These are phyloP conservation scores for Microtus montanus DNA, from an alignment of 2,113 vertebrate species.

Conservation along the genomic window DNA sequence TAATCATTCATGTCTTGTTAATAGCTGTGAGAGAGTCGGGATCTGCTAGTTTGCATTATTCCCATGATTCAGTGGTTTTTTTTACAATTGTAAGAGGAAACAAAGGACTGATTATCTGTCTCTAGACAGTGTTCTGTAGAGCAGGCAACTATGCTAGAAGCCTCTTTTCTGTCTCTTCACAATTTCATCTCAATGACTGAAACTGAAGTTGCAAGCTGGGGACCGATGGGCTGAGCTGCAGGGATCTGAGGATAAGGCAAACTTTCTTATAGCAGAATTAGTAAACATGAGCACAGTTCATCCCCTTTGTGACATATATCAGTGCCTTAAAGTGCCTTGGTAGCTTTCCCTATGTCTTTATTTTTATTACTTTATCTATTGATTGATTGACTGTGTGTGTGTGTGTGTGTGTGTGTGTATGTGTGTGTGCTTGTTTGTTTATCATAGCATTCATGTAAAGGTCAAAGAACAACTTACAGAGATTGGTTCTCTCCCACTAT, in stretches of 20 bases:
- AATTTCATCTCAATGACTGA: background rate
- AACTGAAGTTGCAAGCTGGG: background rate
- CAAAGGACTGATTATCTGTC: background rate
- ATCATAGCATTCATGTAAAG: background rate
- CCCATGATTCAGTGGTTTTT: background rate
- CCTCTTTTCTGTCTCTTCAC: background rate
- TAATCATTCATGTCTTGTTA: background rate
- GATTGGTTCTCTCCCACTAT: background rate
- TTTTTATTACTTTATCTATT: background rate
- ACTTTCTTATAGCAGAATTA: background rate
- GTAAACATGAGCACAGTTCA: background rate
- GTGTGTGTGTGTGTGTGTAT: background rate
- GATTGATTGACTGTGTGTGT: background rate
- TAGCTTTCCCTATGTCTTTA: background rate
- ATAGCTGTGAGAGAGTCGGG: background rate
- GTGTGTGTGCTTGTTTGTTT: background rate
- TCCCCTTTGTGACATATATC: background rate
- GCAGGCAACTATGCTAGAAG: background rate
- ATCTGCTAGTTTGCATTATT: background rate
- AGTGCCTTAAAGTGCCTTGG: background rate
- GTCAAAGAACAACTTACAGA: background rate
- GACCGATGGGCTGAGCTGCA: background rate
- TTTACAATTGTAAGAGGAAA: background rate
- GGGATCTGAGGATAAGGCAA: background rate
- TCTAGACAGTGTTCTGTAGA: background rate